phyloP scores from a whole-genome alignment of 2,797 vertebrate species.

The Peromyscus aztecus region DNA sequence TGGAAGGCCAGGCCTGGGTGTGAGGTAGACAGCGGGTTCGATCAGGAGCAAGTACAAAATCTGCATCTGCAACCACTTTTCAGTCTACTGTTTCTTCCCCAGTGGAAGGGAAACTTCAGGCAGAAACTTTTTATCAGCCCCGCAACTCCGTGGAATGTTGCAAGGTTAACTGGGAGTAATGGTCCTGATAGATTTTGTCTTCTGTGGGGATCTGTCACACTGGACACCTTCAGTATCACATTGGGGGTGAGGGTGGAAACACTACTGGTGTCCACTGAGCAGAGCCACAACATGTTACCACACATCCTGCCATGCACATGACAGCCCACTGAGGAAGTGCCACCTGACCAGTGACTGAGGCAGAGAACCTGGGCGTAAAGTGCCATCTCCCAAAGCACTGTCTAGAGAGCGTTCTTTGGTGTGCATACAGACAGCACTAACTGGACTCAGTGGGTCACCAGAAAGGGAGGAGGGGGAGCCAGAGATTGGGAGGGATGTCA shows the following conservation, averaged over 20 bases:
- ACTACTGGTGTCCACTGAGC: not conserved
- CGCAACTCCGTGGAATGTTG: not conserved
- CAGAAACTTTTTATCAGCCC: not conserved
- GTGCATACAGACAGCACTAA: not conserved
- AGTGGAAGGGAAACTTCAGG: not conserved
- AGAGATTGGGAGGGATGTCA: not conserved
- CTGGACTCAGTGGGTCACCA: not conserved
- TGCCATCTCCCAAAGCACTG: not conserved
- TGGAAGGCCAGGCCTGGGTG: conserved; percentile 16
- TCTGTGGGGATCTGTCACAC: not conserved
- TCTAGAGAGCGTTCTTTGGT: not conserved
- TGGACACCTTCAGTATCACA: not conserved
- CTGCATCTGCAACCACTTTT: not conserved
- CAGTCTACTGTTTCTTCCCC: not conserved
- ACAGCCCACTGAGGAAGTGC: not conserved
- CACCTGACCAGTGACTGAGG: not conserved
- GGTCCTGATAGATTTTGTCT: not conserved
- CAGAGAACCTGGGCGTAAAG: not conserved
- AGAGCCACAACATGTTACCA: not conserved
- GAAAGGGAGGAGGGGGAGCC: not conserved
- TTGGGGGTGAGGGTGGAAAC: too few relatives aligned
- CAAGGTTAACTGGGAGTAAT: not conserved
- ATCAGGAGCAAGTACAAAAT: not conserved
- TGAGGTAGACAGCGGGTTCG: not conserved
- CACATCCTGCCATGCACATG: not conserved